A percentile compares a stretch with the other conserved stretches of the same genome.
Conservation (phyloP, 2,113 vertebrate genomes). For the Gila orcuttii region DNA sequence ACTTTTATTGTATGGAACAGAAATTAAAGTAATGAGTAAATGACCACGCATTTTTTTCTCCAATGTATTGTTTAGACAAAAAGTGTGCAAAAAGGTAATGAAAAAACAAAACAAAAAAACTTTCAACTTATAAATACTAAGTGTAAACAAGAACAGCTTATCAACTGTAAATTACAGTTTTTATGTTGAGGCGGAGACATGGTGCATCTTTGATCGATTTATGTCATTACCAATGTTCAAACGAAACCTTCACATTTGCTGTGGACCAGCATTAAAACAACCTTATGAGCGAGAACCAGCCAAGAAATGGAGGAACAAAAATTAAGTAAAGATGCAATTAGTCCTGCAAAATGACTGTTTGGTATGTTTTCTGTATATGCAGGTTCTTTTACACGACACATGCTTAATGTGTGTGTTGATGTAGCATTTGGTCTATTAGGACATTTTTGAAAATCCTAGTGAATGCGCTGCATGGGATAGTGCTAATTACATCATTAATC, state of each 20-base stretch:
- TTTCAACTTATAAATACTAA: neutral
- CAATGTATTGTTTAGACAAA: neutral
- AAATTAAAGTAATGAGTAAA: neutral
- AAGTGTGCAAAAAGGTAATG: neutral
- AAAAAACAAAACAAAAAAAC: neutral
- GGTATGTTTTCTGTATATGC: constrained; percentile 8
- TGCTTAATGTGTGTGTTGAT: constrained; percentile 34
- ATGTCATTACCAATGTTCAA: neutral
- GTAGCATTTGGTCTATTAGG: constrained; percentile 58
- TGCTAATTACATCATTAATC: constrained; percentile 63
- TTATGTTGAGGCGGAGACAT: neutral
- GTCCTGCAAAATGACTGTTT: constrained; percentile 2
- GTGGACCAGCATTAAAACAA: neutral
- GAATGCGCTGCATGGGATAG: constrained; percentile 40
- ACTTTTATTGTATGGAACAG: neutral
- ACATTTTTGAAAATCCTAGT: constrained; percentile 35
- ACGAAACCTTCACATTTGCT: neutral
- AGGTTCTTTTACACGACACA: neutral
- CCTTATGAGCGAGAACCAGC: neutral
- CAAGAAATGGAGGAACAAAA: neutral
- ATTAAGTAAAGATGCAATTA: neutral
- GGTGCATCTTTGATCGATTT: neutral
- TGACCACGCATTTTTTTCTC: neutral
- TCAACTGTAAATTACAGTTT: neutral
- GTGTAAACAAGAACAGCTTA: neutral